A percentile compares a stretch with the other conserved stretches of the same genome.
Conservation (phyloP, 92 coral and sea anemone genomes). For the Parazoanthus darwini region DNA sequence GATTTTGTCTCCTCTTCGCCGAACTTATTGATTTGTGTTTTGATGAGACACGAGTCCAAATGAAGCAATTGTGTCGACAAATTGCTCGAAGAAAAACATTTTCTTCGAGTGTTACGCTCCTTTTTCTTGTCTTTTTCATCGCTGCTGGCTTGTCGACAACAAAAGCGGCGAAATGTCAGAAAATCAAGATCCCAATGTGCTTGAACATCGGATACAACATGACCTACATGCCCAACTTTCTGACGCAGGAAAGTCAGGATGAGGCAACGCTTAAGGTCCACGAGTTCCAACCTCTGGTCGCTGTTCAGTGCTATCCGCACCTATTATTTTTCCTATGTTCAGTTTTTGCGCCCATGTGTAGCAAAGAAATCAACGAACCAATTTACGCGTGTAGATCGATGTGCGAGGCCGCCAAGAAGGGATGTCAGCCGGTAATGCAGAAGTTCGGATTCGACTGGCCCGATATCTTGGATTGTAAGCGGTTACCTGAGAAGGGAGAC, state of each 20-base stretch:
- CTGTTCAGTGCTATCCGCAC: slow-evolving; percentile 79
- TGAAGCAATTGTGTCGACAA: slow-evolving; percentile 34
- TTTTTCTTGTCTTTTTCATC: slow-evolving; percentile 2
- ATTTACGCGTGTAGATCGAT: slow-evolving; percentile 83
- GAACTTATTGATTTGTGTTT: slow-evolving; percentile 35
- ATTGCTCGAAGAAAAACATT: neutral
- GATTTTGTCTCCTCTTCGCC: slow-evolving; percentile 7
- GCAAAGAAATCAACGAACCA: slow-evolving; percentile 72
- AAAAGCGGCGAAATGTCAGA: slow-evolving; percentile 69
- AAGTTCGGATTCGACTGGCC: slow-evolving; percentile 98
- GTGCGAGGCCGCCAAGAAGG: slow-evolving; percentile 87
- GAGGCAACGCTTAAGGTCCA: slow-evolving; percentile 75
- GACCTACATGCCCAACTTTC: slow-evolving; percentile 90
- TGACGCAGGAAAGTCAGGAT: slow-evolving; percentile 80
- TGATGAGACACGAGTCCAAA: slow-evolving; percentile 35
- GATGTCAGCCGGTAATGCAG: slow-evolving; percentile 79
- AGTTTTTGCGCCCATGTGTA: slow-evolving; percentile 91
- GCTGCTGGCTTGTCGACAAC: slow-evolving; percentile 23
- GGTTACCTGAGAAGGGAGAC: slow-evolving; percentile 70
- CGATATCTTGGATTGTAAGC: slow-evolving; percentile 74
- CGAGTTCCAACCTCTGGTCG: slow-evolving; percentile 84
- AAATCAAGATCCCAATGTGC: slow-evolving; percentile 79
- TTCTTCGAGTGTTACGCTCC: neutral
- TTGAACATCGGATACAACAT: slow-evolving; percentile 84
- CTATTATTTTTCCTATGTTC: slow-evolving; percentile 87